Evolutionary conservation across 2,888 invertebrate species (phyloP).

Genomic region (Ectemnius lituratus): DNA sequence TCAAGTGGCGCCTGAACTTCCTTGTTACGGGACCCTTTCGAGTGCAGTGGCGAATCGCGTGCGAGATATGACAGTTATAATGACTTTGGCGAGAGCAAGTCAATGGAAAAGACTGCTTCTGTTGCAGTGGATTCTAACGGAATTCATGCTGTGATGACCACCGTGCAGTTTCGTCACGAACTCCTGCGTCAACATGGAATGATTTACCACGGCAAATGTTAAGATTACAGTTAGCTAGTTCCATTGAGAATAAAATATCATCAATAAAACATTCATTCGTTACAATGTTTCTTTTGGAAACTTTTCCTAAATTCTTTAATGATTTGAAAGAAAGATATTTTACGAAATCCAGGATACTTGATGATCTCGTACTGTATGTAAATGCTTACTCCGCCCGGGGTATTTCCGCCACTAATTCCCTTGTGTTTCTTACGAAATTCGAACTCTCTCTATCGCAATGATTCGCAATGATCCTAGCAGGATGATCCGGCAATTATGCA

Average conservation of each 20-base stretch:
- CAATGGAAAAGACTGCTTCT: slow-evolving; percentile 42
- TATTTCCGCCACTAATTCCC: slow-evolving; percentile 38
- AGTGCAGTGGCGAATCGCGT: slow-evolving; percentile 54
- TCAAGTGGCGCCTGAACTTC: slow-evolving; percentile 21
- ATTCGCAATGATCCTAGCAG: slow-evolving; percentile 27
- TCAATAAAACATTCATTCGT: no score
- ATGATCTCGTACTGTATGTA: slow-evolving; percentile 23
- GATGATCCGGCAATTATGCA: slow-evolving; percentile 50
- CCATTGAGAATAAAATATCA: no score
- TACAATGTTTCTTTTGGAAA: no score
- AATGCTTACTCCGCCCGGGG: slow-evolving; percentile 43
- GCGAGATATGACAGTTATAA: slow-evolving; percentile 61
- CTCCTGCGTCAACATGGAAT: neutral
- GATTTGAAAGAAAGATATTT: no score
- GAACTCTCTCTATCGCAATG: no score
- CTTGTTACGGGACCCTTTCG: slow-evolving; percentile 54
- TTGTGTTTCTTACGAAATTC: neutral
- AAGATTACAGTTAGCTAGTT: no score
- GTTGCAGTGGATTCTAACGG: slow-evolving; percentile 45
- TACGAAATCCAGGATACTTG: neutral
- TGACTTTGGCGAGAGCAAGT: slow-evolving; percentile 22
- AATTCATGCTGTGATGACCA: slow-evolving; percentile 19
- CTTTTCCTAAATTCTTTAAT: no score
- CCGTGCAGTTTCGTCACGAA: neutral
- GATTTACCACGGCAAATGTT: no score